Conservation (phyloP, 2,888 invertebrate species). For the Nomada fabriciana region DNA sequence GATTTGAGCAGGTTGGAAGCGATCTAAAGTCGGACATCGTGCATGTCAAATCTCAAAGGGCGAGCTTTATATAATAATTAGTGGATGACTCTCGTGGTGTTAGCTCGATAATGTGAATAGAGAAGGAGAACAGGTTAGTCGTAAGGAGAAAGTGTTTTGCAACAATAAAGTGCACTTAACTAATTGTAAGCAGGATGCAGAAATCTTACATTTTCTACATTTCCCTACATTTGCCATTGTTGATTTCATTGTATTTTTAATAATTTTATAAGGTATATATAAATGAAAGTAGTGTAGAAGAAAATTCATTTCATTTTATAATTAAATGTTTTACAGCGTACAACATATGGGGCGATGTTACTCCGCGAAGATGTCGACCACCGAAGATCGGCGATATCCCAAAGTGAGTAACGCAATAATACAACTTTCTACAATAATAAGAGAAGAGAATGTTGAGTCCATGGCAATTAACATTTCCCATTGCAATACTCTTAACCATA, state of each 20-base stretch:
- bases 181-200: too few relatives aligned
- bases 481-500: too few relatives aligned
- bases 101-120: slow-evolving; percentile 34
- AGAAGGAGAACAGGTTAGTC: neutral
- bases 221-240: too few relatives aligned
- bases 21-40: slow-evolving; percentile 5
- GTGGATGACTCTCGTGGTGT: slow-evolving; percentile 43
- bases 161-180: neutral
- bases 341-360: slow-evolving; percentile 75
- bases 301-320: neutral
- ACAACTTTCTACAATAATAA: neutral
- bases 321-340: slow-evolving; percentile 73
- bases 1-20: too few relatives aligned
- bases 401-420: too few relatives aligned
- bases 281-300: too few relatives aligned
- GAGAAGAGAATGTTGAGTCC: too few relatives aligned
- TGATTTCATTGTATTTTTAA: neutral
- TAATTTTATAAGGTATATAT: neutral
- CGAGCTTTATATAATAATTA: slow-evolving; percentile 61
- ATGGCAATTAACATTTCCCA: too few relatives aligned
- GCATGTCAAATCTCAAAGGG: slow-evolving; percentile 26
- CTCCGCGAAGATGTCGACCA: slow-evolving; percentile 77
- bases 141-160: neutral
- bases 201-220: neutral
- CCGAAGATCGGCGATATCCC: slow-evolving; percentile 81